These are phyloP conservation scores for Gorsachius magnificus DNA, from an alignment of 2,797 vertebrate genomes.

Conservation along the genomic window DNA sequence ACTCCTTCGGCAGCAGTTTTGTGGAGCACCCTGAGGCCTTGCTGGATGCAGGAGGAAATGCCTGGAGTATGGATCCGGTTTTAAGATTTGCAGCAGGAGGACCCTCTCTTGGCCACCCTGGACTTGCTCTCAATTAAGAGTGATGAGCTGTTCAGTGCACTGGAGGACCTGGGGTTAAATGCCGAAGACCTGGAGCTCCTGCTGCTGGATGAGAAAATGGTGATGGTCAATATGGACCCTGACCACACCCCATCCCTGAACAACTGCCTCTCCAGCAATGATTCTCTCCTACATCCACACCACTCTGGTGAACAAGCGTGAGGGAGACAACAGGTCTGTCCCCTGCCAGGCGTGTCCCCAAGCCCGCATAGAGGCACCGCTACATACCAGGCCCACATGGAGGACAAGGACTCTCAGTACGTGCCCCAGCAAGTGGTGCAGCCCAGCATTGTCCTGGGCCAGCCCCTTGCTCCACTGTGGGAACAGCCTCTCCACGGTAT, in stretches of 20 bases:
- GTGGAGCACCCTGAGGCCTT: slow-evolving; percentile 33
- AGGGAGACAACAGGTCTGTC: background rate
- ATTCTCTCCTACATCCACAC: slow-evolving; percentile 79
- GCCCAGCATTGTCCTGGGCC: background rate
- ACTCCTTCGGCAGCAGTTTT: background rate
- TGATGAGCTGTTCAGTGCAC: slow-evolving; percentile 76
- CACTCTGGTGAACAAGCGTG: slow-evolving; percentile 58
- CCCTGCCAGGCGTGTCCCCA: background rate
- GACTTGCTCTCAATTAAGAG: slow-evolving; percentile 77
- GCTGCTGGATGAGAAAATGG: slow-evolving; percentile 82
- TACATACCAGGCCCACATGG: fast-evolving
- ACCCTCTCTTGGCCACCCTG: slow-evolving; percentile 79
- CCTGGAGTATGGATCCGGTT: background rate
- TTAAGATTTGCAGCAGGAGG: slow-evolving; percentile 65
- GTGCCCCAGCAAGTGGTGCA: slow-evolving; percentile 49
- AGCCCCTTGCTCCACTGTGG: background rate
- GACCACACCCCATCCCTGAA: slow-evolving; percentile 70
- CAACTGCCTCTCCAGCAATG: slow-evolving; percentile 71
- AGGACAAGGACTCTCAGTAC: fast-evolving
- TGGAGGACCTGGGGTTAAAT: slow-evolving; percentile 80
- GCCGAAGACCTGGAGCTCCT: slow-evolving; percentile 83
- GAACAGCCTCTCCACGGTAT: slow-evolving; percentile 69
- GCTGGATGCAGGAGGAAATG: background rate
- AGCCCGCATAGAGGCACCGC: background rate
- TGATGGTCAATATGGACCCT: slow-evolving; percentile 55